phyloP scores from a whole-genome alignment of 2,888 invertebrate genomes.

The Agrochola circellaris region DNA sequence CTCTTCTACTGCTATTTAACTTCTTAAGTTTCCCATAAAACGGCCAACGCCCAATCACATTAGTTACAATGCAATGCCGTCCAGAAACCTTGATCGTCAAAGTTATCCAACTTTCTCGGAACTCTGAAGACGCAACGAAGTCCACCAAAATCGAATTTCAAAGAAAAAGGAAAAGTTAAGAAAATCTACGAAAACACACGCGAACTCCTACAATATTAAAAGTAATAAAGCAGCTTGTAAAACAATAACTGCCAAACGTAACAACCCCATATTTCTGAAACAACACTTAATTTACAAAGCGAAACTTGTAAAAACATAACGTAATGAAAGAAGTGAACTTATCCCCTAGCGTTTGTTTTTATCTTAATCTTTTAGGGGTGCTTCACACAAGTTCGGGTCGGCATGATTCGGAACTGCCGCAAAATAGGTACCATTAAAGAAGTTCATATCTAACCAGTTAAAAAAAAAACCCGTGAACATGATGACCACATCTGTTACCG shows the following conservation, averaged over 20 bases:
- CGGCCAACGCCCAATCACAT: no score
- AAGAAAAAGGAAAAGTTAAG: constrained; percentile 3
- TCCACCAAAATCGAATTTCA: constrained; percentile 20
- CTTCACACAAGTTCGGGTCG: neutral
- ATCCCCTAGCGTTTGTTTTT: constrained; percentile 48
- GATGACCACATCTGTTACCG: no score
- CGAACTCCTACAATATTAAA: constrained; percentile 20
- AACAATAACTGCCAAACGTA: constrained; percentile 43
- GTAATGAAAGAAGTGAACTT: constrained; percentile 47
- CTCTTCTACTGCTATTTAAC: no score
- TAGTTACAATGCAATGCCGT: neutral
- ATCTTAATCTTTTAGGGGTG: constrained; percentile 32
- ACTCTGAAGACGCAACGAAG: neutral
- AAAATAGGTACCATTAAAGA: no score
- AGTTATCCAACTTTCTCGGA: neutral
- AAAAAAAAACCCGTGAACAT: no score
- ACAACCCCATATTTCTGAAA: constrained; percentile 19
- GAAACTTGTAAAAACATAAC: constrained; percentile 27
- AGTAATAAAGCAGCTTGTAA: constrained; percentile 31
- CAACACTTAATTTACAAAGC: constrained; percentile 42
- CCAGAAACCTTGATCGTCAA: neutral
- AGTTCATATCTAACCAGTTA: no score
- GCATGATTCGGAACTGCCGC: neutral
- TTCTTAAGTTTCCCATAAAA: neutral
- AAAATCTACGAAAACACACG: neutral